These are phyloP conservation scores for Guaruba guarouba DNA, from an alignment of 2,113 vertebrate genomes.

Conservation along the genomic window DNA sequence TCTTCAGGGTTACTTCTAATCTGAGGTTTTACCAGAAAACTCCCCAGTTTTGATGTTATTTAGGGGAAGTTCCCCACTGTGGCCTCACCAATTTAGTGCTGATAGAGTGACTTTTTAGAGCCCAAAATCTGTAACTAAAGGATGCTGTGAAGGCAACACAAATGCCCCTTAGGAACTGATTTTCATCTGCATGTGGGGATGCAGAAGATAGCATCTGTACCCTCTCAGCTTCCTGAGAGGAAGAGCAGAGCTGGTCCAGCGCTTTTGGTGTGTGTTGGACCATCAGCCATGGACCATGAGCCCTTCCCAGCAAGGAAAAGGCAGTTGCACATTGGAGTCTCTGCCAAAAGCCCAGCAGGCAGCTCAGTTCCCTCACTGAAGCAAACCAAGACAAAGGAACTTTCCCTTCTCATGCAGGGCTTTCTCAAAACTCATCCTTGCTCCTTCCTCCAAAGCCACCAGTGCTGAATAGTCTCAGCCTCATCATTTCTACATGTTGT, in stretches of 20 bases:
- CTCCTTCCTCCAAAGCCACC: background rate
- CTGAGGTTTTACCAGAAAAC: background rate
- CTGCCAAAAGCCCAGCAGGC: background rate
- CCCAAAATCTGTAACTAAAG: background rate
- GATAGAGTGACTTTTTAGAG: background rate
- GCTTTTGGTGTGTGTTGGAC: background rate
- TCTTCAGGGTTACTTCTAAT: background rate
- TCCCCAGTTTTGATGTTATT: background rate
- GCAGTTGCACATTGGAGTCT: fast-evolving
- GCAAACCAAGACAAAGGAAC: background rate
- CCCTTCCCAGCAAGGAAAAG: background rate
- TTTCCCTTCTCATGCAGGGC: background rate
- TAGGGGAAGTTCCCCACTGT: background rate
- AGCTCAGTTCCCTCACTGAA: background rate
- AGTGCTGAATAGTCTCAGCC: background rate
- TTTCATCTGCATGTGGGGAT: background rate
- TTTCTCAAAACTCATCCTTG: background rate
- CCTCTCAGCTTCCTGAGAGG: background rate
- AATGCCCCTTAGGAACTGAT: background rate
- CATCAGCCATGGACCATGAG: background rate
- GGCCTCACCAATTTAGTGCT: background rate
- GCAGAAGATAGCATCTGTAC: background rate
- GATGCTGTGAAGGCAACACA: background rate
- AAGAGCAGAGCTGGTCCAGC: background rate
- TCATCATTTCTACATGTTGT: background rate